Evolutionary conservation across 2,113 vertebrate genomes (phyloP), one percentile per base, ranked within the genome.

Genomic region (Silurus meridionalis): DNA sequence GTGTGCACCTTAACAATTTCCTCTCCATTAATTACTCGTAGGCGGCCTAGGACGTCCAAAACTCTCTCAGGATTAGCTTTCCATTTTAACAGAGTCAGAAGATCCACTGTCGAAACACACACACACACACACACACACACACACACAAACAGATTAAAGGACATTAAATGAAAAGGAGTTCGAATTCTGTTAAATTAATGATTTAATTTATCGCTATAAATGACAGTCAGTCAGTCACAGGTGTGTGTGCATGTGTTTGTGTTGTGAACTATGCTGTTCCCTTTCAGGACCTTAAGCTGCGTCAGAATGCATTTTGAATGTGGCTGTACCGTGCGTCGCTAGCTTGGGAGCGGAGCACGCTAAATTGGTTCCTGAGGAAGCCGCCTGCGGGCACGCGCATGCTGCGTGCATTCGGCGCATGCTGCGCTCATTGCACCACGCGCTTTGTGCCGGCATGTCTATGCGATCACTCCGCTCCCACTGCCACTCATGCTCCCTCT

Each of bases 71-170:
- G 97, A 88, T 98, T 97, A 85, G 96, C 96, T 83, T 99, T 99
- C 98, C 98, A 99, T 88, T 99, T 99, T 84, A 99, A 94, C 48
- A 99, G 94, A 78, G 98, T 98, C 87, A 99, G 95, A 48, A 99
- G 95, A 90, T 99, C 97, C 93, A 98, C 98, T 95, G 92, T 67
- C 88, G 91, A 89, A 13, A 90, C n/a, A 86, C 8, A 78, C n/a
- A 78, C 82, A 69, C 28, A 89, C 72, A 50, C 46, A 72, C 71
- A 61, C 71, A 78, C 83, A 75, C 67, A 75, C 83, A 77, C 57
- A 75, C 6, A 77, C 17, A 48, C 57, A 63, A 63, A 21, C 58
- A 37, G 37, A 37, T 1, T 37, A 74, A 74, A 74, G 9, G 19
- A 23, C 61, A 23, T 63, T 63, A 23, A 63, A 63, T 58, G 57